Percentiles rank a stretch among this genome's conserved stretches.
These are phyloP conservation scores for Papilio machaon DNA, from an alignment of 1,140 invertebrate species.

Conservation along the genomic window DNA sequence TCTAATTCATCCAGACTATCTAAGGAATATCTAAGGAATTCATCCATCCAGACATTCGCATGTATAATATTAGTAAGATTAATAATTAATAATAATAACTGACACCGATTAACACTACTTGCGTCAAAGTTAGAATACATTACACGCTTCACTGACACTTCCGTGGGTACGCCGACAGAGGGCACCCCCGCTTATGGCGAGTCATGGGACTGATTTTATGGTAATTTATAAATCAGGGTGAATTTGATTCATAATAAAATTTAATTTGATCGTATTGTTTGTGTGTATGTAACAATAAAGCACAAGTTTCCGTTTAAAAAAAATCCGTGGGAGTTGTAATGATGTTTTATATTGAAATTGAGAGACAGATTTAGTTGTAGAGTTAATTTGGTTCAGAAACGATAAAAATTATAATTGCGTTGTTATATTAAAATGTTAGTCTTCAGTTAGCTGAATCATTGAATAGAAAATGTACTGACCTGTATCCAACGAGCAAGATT, in stretches of 20 bases:
- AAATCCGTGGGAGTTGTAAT: background rate
- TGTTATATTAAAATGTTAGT: too few relatives aligned
- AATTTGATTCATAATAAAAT: slow-evolving; percentile 64
- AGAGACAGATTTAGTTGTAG: too few relatives aligned
- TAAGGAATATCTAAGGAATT: too few relatives aligned
- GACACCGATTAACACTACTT: slow-evolving; percentile 3
- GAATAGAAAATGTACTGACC: too few relatives aligned
- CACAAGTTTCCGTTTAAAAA: slow-evolving; percentile 10
- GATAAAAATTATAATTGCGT: too few relatives aligned
- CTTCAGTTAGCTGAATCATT: too few relatives aligned
- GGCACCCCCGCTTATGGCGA: slow-evolving; percentile 56
- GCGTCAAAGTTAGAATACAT: slow-evolving; percentile 66
- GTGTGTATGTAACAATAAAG: slow-evolving; percentile 47
- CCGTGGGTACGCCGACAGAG: slow-evolving; percentile 29
- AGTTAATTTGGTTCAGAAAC: too few relatives aligned
- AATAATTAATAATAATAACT: background rate
- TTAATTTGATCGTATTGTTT: slow-evolving; percentile 43
- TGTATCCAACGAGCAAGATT: too few relatives aligned
- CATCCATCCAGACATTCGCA: too few relatives aligned
- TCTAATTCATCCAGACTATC: too few relatives aligned
- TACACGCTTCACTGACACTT: slow-evolving; percentile 66
- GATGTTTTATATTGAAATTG: background rate
- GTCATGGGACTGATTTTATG: slow-evolving; percentile 76
- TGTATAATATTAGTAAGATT: too few relatives aligned
- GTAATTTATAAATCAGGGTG: slow-evolving; percentile 63